Evolutionary conservation across 2,888 invertebrate genomes (phyloP).

Genomic region (Onchidella celtica): DNA sequence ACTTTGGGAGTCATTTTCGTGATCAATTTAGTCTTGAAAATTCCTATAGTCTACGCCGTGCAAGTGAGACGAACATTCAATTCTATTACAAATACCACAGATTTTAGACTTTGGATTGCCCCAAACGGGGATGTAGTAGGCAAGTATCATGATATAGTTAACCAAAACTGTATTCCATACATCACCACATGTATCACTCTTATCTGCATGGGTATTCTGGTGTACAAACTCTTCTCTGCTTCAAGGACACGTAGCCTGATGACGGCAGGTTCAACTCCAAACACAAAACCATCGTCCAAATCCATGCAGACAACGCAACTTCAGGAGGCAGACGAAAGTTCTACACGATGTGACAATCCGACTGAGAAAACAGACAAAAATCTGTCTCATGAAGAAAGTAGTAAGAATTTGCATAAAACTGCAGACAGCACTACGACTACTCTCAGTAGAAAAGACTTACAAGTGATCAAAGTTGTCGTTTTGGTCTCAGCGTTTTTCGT

Average conservation of each 20-base stretch:
- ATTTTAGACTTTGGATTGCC: too few relatives aligned
- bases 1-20: background rate
- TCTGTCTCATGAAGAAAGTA: background rate
- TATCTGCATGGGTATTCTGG: background rate
- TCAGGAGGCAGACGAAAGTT: background rate
- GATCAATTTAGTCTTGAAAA: background rate
- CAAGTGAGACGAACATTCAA: too few relatives aligned
- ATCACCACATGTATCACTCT: background rate
- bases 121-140: too few relatives aligned
- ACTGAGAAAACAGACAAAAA: background rate
- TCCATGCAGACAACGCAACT: background rate
- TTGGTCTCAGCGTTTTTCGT: background rate
- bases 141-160: background rate
- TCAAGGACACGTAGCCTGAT: background rate
- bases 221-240: background rate
- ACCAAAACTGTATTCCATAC: background rate
- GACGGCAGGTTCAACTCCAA: background rate
- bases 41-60: background rate
- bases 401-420: background rate
- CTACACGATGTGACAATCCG: background rate
- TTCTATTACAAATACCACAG: too few relatives aligned
- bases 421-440: background rate
- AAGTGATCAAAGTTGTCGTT: background rate
- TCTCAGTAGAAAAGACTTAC: background rate
- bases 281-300: background rate